Evolutionary conservation across 1,140 invertebrate genomes (phyloP).

Genomic region (Drosophila seguyi): DNA sequence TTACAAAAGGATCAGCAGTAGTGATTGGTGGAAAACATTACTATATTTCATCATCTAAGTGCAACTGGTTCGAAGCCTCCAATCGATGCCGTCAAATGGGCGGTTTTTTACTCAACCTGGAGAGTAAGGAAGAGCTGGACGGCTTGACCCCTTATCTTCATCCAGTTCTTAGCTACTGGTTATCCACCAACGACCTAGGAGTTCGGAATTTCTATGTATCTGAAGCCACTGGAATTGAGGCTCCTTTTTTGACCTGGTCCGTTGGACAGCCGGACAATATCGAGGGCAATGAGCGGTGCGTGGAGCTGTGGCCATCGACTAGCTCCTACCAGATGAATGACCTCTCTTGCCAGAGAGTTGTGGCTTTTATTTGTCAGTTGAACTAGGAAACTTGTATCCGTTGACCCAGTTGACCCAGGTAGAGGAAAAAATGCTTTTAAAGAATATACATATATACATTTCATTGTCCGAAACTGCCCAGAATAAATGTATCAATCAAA

Average conservation of each 20-base stretch:
- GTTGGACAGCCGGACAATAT: conserved; percentile 46
- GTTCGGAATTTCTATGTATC: conserved; percentile 33
- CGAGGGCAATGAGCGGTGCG: conserved; percentile 38
- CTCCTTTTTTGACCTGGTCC: conserved; percentile 35
- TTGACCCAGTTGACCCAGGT: too few species aligned
- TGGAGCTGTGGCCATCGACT: conserved; percentile 32
- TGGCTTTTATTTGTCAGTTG: conserved; percentile 38
- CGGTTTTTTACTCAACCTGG: conserved; percentile 22
- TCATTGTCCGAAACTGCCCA: rapidly evolving
- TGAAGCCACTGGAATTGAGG: conserved; percentile 29
- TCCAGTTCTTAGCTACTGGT: conserved; percentile 42
- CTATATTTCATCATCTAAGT: conserved; percentile 23
- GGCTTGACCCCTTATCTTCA: conserved; percentile 16
- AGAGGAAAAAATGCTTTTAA: too few species aligned
- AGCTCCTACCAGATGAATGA: conserved; percentile 48
- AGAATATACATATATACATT: too few species aligned
- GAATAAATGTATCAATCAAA: background rate
- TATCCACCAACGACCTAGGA: conserved; percentile 49
- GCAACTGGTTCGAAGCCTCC: conserved; percentile 47
- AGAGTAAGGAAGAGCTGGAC: conserved; percentile 24
- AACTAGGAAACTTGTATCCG: too few species aligned
- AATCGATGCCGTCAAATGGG: conserved; percentile 40
- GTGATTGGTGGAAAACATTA: conserved; percentile 14
- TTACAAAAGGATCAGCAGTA: background rate
- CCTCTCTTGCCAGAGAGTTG: conserved; percentile 8